Base-by-base conservation (phyloP, 2,113 vertebrate species). In the Puntigrus tetrazona region DNA sequence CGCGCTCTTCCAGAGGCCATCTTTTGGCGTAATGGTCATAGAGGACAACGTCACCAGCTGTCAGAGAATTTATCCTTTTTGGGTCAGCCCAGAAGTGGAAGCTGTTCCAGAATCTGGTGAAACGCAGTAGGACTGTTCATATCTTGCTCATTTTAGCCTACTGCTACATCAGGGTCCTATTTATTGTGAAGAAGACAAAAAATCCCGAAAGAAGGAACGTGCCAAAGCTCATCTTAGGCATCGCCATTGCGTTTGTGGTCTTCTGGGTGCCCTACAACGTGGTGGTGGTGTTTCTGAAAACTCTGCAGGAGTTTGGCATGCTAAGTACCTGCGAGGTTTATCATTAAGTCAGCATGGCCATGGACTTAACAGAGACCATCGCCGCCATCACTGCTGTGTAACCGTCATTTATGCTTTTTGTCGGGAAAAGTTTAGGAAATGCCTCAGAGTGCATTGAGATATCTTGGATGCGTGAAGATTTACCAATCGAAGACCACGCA, bases 221-320 rank as follows among this genome's bases (percentile, higher is more conserved):
- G 97, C 96, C 0, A 70, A 95, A 94, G 65, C 92, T 98, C 74
- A 96, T 99, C 76, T 95, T 98, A 4, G 89, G 91, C 76, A 95
- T 98, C 25, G 96, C 97, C 84, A 90, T 95, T 1, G 84, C 93
- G 45, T 98, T 96, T 85, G 91, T 96, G 22, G 45, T 96, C 0
- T 98, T 96, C 92, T 98, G 97, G 97, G 87, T 96, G 1, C 97
- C 97, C 2, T 96, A 97, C 86, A 97, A 96, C 8, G 45, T 97
- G 4, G 88, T n/a, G n/a, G n/a, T 88, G 0, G 87, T 97, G 45
- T 95, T 98, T 89, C 88, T 98, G 31, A 82, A 94, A 11, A 95
- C 95, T 2, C 89, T 97, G 86, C 90, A 92, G n/a, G 57, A 86
- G 18, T 81, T 95, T 76, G 57, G 79, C 0, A 1, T 94, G 79